These are phyloP conservation scores for Arothron firmamentum DNA, from an alignment of 2,113 vertebrate species.

Conservation along the genomic window DNA sequence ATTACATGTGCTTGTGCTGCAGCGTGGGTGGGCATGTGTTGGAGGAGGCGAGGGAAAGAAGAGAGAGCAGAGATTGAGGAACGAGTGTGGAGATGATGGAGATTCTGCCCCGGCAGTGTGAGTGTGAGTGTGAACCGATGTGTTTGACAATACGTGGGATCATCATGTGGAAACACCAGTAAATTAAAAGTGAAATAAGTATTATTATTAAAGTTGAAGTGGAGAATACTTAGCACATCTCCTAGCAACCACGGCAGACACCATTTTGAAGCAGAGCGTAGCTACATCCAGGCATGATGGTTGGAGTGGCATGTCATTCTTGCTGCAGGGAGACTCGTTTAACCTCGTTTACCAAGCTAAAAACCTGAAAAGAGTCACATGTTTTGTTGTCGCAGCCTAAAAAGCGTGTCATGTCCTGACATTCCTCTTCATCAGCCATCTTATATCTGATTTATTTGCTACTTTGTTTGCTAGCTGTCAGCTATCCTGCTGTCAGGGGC, in stretches of 20 bases:
- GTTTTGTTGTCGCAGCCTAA: too few species aligned
- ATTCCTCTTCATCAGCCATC: too few species aligned
- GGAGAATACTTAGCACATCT: conserved; percentile 33
- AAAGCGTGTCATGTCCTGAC: too few species aligned
- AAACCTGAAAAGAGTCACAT: too few species aligned
- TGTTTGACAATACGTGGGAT: conserved; percentile 32
- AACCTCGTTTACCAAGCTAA: too few species aligned
- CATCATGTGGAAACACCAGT: conserved; percentile 6
- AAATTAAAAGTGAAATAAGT: conserved; percentile 12
- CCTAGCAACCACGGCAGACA: conserved; percentile 40
- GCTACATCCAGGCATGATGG: not conserved
- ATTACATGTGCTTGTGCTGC: conserved; percentile 60
- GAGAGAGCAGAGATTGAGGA: conserved; percentile 19
- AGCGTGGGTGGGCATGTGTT: conserved; percentile 63
- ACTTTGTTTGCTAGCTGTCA: too few species aligned
- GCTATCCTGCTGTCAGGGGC: too few species aligned
- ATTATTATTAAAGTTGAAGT: conserved; percentile 22
- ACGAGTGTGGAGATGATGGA: conserved; percentile 22
- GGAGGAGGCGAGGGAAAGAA: conserved; percentile 36
- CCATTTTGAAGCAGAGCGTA: conserved; percentile 27
- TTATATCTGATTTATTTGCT: too few species aligned
- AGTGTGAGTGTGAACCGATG: conserved; percentile 17
- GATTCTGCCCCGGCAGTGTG: conserved; percentile 3
- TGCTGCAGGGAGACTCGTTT: too few species aligned
- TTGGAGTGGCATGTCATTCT: not conserved